Evolutionary conservation across 1,140 invertebrate species (phyloP).

Genomic region (Eupristina koningsbergeri): DNA sequence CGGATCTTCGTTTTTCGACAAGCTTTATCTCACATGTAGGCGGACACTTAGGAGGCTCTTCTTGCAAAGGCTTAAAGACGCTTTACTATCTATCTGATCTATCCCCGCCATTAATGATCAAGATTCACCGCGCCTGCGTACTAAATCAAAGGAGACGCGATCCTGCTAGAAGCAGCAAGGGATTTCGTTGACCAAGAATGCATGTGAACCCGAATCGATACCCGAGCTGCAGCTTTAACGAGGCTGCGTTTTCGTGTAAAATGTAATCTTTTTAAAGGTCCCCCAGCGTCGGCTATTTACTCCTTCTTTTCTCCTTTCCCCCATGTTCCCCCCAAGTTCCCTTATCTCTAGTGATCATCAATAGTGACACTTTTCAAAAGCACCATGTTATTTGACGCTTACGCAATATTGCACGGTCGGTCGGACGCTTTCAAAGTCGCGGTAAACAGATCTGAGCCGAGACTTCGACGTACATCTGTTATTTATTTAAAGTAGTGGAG

Average conservation of each 20-base stretch:
- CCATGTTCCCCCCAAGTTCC: neutral
- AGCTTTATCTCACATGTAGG: slow-evolving; percentile 1
- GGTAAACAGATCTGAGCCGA: neutral
- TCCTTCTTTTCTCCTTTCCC: neutral
- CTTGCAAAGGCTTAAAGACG: neutral
- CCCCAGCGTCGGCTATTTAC: neutral
- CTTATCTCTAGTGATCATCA: neutral
- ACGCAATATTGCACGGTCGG: neutral
- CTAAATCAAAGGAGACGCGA: neutral
- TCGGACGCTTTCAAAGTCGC: neutral
- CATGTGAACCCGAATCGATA: neutral
- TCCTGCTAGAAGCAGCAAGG: neutral
- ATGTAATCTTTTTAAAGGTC: neutral
- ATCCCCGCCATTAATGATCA: neutral
- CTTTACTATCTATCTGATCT: neutral
- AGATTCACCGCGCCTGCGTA: neutral
- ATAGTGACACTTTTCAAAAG: neutral
- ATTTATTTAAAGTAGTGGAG: neutral
- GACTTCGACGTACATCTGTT: neutral
- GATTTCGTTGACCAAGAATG: neutral
- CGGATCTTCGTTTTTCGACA: neutral
- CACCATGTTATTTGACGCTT: neutral
- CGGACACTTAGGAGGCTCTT: neutral
- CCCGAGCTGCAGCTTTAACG: neutral
- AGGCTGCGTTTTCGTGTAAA: neutral